These are phyloP conservation scores for Philotrypesis tridentata DNA, from an alignment of 1,140 invertebrate genomes.

Conservation along the genomic window DNA sequence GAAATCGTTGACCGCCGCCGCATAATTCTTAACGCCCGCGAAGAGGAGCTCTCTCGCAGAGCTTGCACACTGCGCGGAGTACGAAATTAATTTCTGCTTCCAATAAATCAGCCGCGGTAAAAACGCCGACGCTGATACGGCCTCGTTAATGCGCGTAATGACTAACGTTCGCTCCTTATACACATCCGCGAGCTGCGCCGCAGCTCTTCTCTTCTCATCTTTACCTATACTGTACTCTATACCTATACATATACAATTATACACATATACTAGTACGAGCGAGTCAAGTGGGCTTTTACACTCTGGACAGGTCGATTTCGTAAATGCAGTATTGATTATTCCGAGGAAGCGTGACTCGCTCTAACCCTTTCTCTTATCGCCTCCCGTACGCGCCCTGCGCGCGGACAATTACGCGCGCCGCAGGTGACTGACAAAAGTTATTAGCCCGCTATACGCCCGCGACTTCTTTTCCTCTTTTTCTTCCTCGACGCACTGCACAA, in stretches of 20 bases:
- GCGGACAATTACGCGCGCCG: neutral
- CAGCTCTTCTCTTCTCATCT: no score
- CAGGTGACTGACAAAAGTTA: neutral
- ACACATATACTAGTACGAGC: neutral
- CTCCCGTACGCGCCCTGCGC: neutral
- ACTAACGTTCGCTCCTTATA: slow-evolving; percentile 33
- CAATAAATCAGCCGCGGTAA: slow-evolving; percentile 42
- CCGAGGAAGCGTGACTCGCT: slow-evolving; percentile 44
- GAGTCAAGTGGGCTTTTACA: neutral
- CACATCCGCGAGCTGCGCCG: neutral
- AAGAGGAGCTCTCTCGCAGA: no score
- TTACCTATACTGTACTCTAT: no score
- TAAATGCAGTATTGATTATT: slow-evolving; percentile 47
- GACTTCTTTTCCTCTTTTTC: no score
- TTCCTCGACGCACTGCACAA: neutral
- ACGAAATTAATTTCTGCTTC: slow-evolving; percentile 42
- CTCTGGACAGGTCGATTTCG: slow-evolving; percentile 22
- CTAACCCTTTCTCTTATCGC: slow-evolving; percentile 2
- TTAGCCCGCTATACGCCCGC: no score
- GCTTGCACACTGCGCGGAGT: no score
- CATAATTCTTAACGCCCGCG: slow-evolving; percentile 26
- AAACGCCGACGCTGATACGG: neutral
- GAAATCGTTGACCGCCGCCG: neutral
- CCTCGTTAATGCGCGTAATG: slow-evolving; percentile 34
- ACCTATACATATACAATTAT: no score